Percentiles rank a stretch among this genome's conserved stretches.
Evolutionary conservation across 1,140 invertebrate genomes (phyloP).

Genomic region (Tyrophagus putrescentiae): DNA sequence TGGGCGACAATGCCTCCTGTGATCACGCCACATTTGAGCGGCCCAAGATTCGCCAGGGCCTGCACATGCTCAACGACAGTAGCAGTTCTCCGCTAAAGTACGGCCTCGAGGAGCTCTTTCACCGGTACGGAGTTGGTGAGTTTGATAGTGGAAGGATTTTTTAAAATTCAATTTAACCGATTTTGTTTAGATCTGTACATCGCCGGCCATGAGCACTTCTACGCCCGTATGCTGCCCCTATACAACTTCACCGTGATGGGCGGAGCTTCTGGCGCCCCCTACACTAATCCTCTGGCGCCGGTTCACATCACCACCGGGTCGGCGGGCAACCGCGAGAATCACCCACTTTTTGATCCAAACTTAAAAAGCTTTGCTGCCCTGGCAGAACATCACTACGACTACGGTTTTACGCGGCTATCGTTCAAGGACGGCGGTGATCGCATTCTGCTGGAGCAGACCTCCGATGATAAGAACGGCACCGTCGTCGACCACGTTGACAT

Average conservation of each 20-base stretch:
- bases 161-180: too few species aligned
- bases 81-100: conserved; percentile 26
- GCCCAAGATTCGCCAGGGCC: neutral
- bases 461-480: conserved; percentile 38
- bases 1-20: neutral
- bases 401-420: conserved; percentile 75
- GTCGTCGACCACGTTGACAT: conserved; percentile 15
- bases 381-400: conserved; percentile 73
- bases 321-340: conserved; percentile 11
- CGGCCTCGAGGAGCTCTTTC: conserved; percentile 58
- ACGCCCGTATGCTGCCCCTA: neutral
- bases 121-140: conserved; percentile 73
- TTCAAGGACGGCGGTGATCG: conserved; percentile 68
- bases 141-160: too few species aligned
- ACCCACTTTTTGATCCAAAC: conserved; percentile 13
- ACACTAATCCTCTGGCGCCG: neutral
- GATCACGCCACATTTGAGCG: conserved; percentile 8
- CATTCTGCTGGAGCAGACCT: conserved; percentile 77
- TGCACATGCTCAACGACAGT: neutral
- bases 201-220: conserved; percentile 61
- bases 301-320: conserved; percentile 59
- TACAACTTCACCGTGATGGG: neutral
- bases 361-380: conserved; percentile 55
- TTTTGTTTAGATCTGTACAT: conserved; percentile 79
- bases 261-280: neutral